These are phyloP conservation scores for Lepidurus packardi DNA, from an alignment of 1,140 invertebrate species.

Conservation along the genomic window DNA sequence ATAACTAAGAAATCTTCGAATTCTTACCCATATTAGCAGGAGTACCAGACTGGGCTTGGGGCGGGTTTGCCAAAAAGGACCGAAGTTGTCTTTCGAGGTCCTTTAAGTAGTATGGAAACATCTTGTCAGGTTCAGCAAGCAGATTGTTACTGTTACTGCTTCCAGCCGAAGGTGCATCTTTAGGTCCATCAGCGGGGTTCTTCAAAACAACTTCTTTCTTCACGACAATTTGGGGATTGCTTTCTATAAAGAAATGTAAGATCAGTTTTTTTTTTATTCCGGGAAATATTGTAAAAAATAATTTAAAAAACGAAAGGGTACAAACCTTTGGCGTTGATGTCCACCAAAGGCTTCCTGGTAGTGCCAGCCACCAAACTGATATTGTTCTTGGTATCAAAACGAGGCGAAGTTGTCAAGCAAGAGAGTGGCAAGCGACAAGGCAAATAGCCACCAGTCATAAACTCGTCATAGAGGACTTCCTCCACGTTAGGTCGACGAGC, in stretches of 20 bases:
- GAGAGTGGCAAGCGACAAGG: conserved; percentile 76
- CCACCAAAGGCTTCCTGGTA: conserved; percentile 58
- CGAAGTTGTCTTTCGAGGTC: not conserved
- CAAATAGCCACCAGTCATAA: conserved; percentile 59
- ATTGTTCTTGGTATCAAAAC: conserved; percentile 56
- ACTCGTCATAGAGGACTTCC: conserved; percentile 53
- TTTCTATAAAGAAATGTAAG: not conserved
- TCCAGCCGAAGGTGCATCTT: not conserved
- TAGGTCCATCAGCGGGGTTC: not conserved
- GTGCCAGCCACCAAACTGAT: conserved; percentile 41
- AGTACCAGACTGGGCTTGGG: not conserved
- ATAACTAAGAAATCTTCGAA: not conserved
- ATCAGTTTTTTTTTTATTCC: too few relatives aligned
- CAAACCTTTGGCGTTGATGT: conserved; percentile 55
- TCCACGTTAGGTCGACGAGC: conserved; percentile 50
- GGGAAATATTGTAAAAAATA: too few relatives aligned
- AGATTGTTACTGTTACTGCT: not conserved
- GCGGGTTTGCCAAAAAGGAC: not conserved
- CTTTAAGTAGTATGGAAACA: not conserved
- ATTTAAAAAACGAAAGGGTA: too few relatives aligned
- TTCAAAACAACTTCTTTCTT: not conserved
- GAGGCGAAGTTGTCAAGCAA: conserved; percentile 84
- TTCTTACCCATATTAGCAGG: not conserved
- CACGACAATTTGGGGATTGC: not conserved
- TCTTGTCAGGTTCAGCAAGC: not conserved